Base-by-base conservation (phyloP, 2,888 invertebrate species). In the Hypselothyrea guttata region DNA sequence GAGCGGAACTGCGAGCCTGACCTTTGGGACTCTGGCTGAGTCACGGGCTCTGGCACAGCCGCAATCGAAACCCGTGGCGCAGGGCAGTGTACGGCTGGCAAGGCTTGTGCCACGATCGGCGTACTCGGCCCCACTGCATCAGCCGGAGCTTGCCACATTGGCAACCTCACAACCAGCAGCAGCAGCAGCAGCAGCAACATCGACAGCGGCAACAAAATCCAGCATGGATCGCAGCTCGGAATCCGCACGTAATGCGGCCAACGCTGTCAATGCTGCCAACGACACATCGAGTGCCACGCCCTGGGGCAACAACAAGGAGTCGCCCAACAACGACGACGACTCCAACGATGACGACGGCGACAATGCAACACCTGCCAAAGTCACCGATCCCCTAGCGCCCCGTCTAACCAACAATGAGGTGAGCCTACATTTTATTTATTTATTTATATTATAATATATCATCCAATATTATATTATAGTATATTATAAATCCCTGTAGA, bases 301-400 rank as follows among this genome's bases (percentile, higher is more conserved):
- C n/a, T 87, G 87, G 88, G 71, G 76, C 49, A 85, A 83, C 62
- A 86, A 86, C 64, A 87, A 88, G 64, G 87, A 87, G 53, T 81
- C 86, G 18, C 72, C 84, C 3, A 65, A 73, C 31, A 82, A 83
- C 11, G 87, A 86, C 22, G 88, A 88, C 27, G 89, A 88, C 46
- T 87, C 87, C 48, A 88, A 87, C 56, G 88, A 88, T 30, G 88
- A 88, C 37, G 89, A 89, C 42, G 86, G 79, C 47, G 87, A 88
- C 49, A 86, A 58, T 60, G 79, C 83, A 27, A 86, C 84, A 62
- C 86, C 88, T 18, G 85, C 89, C 45, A 89, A 89, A 62, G 89
- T 86, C 34, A 89, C 89, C 27, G 88, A 89, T 86, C 89, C 88
- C 16, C 69, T 90, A 60, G 89, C 89, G 13, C 89, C 89, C 7